phyloP scores from a whole-genome alignment of 2,888 invertebrate species.

The Tetheella fluctuosa region DNA sequence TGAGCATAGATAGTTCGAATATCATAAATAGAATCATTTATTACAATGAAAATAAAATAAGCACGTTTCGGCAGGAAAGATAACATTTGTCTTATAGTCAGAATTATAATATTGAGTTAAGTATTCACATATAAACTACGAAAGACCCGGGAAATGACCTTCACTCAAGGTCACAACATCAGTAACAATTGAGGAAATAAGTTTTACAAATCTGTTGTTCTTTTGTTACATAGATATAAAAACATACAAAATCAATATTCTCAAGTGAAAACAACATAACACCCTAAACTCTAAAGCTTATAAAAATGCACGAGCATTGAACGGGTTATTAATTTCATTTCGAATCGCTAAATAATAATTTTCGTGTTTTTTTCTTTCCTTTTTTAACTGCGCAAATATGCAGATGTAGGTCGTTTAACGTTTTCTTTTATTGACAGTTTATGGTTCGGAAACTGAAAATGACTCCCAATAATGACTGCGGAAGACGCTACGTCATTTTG shows the following conservation, averaged over 20 bases:
- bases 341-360: conserved; percentile 46
- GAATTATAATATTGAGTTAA: not conserved
- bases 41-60: not conserved
- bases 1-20: conserved; percentile 34
- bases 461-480: conserved; percentile 59
- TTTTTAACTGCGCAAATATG: conserved; percentile 74
- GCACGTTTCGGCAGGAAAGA: not conserved
- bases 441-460: conserved; percentile 79
- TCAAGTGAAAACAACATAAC: conserved; percentile 47
- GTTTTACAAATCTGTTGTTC: not conserved
- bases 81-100: not conserved
- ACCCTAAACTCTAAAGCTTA: conserved; percentile 14
- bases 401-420: conserved; percentile 68
- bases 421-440: conserved; percentile 81
- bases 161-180: too few species aligned
- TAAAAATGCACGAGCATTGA: conserved; percentile 38
- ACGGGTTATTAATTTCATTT: conserved; percentile 73
- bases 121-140: not conserved
- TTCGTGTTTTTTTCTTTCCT: conserved; percentile 51
- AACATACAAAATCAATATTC: conserved; percentile 51
- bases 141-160: not conserved
- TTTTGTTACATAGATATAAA: not conserved
- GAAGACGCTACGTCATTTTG: conserved; percentile 43
- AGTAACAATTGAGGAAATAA: too few species aligned
- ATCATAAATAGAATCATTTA: not conserved